Percentiles rank a stretch among this genome's conserved stretches.
Conservation (phyloP, 2,113 vertebrate species). For the Bos taurus region DNA sequence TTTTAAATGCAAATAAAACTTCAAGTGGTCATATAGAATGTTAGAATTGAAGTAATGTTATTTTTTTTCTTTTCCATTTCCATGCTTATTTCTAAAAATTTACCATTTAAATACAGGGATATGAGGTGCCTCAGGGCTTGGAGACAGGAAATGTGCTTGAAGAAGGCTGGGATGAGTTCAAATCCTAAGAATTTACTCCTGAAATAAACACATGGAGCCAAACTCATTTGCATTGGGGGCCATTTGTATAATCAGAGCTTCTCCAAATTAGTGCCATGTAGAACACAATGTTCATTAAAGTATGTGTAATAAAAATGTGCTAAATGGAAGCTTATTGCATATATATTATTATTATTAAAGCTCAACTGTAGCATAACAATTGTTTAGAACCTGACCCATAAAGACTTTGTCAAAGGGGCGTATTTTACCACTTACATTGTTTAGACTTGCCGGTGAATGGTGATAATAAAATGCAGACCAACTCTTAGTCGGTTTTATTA, state of each 20-base stretch:
- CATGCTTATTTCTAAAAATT: not conserved
- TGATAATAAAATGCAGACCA: not conserved
- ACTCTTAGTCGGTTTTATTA: not conserved
- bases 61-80: not conserved
- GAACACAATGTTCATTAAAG: conserved; percentile 1
- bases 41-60: not conserved
- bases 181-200: not conserved
- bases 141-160: not conserved
- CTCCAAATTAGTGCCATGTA: not conserved
- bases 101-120: not conserved
- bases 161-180: not conserved
- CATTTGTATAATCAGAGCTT: not conserved
- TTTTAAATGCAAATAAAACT: conserved; percentile 23
- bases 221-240: not conserved
- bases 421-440: not conserved
- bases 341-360: conserved; percentile 5
- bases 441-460: not conserved
- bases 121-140: not conserved
- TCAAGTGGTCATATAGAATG: not conserved
- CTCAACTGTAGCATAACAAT: not conserved
- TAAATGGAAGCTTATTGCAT: not conserved
- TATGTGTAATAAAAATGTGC: conserved; percentile 10
- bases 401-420: not conserved
- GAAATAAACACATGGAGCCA: not conserved
- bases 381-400: conserved; percentile 14